Percentiles rank a stretch among this genome's conserved stretches.
phyloP scores from a whole-genome alignment of 2,888 invertebrate genomes.

The Spodoptera picta region DNA sequence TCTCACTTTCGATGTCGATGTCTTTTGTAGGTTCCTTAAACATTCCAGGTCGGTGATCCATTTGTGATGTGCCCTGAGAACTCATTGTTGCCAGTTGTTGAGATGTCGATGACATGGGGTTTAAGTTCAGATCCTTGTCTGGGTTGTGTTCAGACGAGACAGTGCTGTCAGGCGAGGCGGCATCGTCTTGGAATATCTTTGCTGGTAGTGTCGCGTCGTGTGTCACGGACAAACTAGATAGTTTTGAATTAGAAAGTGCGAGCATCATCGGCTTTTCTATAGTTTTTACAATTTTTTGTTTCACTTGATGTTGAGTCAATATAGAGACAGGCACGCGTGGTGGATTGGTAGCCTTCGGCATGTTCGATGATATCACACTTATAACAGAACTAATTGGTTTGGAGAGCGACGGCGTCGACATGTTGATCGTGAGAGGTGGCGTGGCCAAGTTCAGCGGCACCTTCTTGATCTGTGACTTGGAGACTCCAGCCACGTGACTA shows the following conservation, averaged over 20 bases:
- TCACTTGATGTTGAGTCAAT: constrained; percentile 84
- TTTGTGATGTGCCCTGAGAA: constrained; percentile 61
- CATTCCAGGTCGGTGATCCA: constrained; percentile 67
- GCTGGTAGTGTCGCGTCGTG: constrained; percentile 90
- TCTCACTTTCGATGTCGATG: constrained; percentile 85
- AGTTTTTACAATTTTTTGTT: constrained; percentile 86
- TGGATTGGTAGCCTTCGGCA: constrained; percentile 74
- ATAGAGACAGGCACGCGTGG: constrained; percentile 81
- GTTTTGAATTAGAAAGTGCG: constrained; percentile 85
- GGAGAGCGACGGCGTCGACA: constrained; percentile 76
- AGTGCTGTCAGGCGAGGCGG: constrained; percentile 89
- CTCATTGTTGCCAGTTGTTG: constrained; percentile 65
- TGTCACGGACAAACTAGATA: constrained; percentile 88
- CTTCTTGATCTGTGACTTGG: constrained; percentile 61
- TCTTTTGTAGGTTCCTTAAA: constrained; percentile 75
- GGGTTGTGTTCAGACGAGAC: constrained; percentile 70
- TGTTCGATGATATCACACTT: constrained; percentile 84
- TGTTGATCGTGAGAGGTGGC: constrained; percentile 74
- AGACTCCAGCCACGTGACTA: constrained; percentile 64
- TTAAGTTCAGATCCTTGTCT: constrained; percentile 65
- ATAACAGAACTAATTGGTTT: constrained; percentile 84
- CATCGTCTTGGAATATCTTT: constrained; percentile 91
- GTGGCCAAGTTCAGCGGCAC: constrained; percentile 75
- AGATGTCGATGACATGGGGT: constrained; percentile 56
- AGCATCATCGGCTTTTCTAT: constrained; percentile 86